Evolutionary conservation across 2,113 vertebrate genomes (phyloP).

Genomic region (Haliaeetus leucogaster): DNA sequence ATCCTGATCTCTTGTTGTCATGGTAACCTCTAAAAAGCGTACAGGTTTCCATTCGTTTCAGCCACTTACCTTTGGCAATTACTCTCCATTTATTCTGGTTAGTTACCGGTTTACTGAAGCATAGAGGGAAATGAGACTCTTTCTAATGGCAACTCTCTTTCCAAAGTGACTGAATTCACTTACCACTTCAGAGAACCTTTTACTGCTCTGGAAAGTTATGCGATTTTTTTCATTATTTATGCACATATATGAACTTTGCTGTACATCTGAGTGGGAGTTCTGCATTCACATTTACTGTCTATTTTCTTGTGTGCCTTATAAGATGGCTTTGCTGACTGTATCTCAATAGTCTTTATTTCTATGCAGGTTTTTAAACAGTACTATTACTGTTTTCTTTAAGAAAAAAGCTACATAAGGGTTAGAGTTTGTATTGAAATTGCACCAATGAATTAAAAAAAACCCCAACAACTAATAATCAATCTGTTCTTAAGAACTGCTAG

Average conservation of each 20-base stretch:
- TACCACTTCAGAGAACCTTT: slow-evolving; percentile 63
- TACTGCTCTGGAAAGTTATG: slow-evolving; percentile 44
- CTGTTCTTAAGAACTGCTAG: slow-evolving; percentile 30
- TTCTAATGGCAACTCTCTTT: neutral
- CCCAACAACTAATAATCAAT: neutral
- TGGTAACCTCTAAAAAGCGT: rapidly evolving
- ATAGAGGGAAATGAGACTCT: neutral
- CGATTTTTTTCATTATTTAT: slow-evolving; percentile 72
- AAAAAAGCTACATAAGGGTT: slow-evolving; percentile 66
- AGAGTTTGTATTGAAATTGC: slow-evolving; percentile 73
- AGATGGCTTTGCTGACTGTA: slow-evolving; percentile 85
- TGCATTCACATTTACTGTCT: slow-evolving; percentile 88
- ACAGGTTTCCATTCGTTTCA: neutral
- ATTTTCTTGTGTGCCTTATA: slow-evolving; percentile 85
- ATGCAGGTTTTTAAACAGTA: slow-evolving; percentile 82
- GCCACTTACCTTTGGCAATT: neutral
- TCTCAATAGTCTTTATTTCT: slow-evolving; percentile 81
- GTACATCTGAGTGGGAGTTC: slow-evolving; percentile 77
- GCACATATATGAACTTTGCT: slow-evolving; percentile 80
- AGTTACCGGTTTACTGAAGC: neutral
- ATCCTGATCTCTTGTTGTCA: rapidly evolving
- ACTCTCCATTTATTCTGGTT: rapidly evolving
- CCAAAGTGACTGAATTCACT: neutral
- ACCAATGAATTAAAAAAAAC: slow-evolving; percentile 31
- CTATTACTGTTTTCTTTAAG: slow-evolving; percentile 73